Conservation (phyloP, 2,113 vertebrate genomes). For the Micronycteris hirsuta region DNA sequence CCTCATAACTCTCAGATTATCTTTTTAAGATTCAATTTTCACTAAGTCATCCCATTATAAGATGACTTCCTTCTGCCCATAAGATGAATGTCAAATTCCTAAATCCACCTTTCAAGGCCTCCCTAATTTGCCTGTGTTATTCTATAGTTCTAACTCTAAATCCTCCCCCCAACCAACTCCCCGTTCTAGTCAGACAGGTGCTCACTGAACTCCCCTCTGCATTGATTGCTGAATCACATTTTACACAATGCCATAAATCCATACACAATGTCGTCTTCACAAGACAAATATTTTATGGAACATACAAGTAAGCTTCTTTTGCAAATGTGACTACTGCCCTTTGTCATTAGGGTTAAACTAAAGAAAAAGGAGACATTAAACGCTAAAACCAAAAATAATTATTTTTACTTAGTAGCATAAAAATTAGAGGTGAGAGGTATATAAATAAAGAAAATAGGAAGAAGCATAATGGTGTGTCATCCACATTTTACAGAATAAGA, state of each 20-base stretch:
- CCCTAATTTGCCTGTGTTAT: not conserved
- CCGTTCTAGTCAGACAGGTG: not conserved
- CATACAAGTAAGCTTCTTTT: not conserved
- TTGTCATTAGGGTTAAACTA: not conserved
- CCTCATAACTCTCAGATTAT: not conserved
- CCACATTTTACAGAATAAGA: not conserved
- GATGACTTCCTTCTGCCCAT: not conserved
- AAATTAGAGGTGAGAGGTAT: not conserved
- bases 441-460: conserved; percentile 23
- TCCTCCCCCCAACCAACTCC: not conserved
- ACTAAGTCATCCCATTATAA: not conserved
- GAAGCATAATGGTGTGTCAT: not conserved
- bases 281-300: not conserved
- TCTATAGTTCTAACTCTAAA: not conserved
- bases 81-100: not conserved
- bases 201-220: not conserved
- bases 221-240: not conserved
- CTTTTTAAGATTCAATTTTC: not conserved
- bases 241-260: not conserved
- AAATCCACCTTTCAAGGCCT: not conserved
- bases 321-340: not conserved
- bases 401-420: not conserved
- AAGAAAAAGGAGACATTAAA: not conserved
- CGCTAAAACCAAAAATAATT: not conserved
- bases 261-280: not conserved